Evolutionary conservation across 2,113 vertebrate species (phyloP).

Genomic region (Illadopsis cleaveri): DNA sequence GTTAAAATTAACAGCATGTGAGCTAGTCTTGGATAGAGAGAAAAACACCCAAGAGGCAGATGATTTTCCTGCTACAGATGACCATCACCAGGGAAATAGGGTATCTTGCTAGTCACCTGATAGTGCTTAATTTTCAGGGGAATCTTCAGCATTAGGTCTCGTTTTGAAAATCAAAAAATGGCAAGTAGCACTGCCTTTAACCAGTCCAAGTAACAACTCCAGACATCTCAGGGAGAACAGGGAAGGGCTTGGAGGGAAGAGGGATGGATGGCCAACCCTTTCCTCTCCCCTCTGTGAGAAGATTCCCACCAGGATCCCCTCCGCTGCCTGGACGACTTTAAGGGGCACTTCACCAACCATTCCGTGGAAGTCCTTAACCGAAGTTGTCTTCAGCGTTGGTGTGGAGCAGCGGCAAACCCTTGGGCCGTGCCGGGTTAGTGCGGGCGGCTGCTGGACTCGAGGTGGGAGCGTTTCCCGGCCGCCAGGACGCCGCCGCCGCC

Average conservation of each 20-base stretch:
- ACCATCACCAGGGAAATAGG: not conserved
- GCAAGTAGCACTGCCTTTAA: not conserved
- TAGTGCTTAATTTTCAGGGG: not conserved
- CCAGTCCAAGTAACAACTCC: not conserved
- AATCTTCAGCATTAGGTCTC: not conserved
- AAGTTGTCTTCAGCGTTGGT: not conserved
- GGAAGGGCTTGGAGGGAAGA: not conserved
- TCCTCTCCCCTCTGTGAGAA: not conserved
- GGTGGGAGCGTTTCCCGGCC: conserved; percentile 81
- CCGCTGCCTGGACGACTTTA: not conserved
- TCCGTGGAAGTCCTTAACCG: not conserved
- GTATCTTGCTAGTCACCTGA: not conserved
- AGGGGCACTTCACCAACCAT: conserved; percentile 13
- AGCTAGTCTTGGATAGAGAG: not conserved
- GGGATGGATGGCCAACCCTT: not conserved
- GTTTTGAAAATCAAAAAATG: not conserved
- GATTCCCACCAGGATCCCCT: not conserved
- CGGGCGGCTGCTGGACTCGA: conserved; percentile 94
- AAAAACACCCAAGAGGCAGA: not conserved
- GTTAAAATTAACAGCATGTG: not conserved
- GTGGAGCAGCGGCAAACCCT: not conserved
- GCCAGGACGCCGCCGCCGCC: conserved; percentile 46
- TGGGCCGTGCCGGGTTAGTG: conserved; percentile 64
- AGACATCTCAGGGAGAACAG: not conserved
- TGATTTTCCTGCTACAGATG: not conserved